Base-by-base conservation (phyloP, 2,113 vertebrate species). In the Phrynocephalus versicolor region DNA sequence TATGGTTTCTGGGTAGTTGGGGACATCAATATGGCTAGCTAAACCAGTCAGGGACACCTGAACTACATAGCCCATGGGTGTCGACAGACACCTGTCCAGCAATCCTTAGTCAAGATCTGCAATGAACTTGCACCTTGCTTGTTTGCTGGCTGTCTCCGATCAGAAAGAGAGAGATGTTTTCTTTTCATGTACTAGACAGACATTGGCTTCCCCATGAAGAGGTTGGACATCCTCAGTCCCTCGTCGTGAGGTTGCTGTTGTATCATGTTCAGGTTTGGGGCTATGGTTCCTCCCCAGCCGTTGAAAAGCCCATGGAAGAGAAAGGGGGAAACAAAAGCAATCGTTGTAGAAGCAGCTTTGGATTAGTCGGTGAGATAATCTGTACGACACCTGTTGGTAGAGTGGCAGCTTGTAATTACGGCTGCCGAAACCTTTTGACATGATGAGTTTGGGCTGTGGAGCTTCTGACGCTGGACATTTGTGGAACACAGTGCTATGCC, bases 301-400 rank as follows among this genome's bases (percentile, higher is more conserved):
- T 58, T 33, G 25, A 37, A 62, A 79, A 79, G 37, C 30, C 60
- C 14, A 33, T 19, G 19, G 33, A 57, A 12, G 1, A 62, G 19
- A 15, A 30, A 58, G 33, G 74, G 27, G 33, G 19, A 35, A 73
- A 41, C 35, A 73, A 60, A 79, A 35, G 41, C 25, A n/a, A 76
- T 76, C 45, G n/a, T n/a, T 27, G 41, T 33, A 30, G n/a, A 72
- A 86, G 85, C 90, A 91, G 88, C 88, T 91, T 81, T 89, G 87
- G 85, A 88, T 91, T 90, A 93, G 85, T 92, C 93, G 89, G 87
- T 0, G 12, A 88, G 85, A 89, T 92, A 93, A 94, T 93, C 93
- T 91, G 85, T 51, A 15, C 62, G 91, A 81, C 93, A 93, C 92
- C 91, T 93, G 93, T 88, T 92, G 86, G 88, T 85, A 3, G 84